These are phyloP conservation scores for Reinhardtius hippoglossoides DNA, from an alignment of 2,113 vertebrate genomes.

Conservation along the genomic window DNA sequence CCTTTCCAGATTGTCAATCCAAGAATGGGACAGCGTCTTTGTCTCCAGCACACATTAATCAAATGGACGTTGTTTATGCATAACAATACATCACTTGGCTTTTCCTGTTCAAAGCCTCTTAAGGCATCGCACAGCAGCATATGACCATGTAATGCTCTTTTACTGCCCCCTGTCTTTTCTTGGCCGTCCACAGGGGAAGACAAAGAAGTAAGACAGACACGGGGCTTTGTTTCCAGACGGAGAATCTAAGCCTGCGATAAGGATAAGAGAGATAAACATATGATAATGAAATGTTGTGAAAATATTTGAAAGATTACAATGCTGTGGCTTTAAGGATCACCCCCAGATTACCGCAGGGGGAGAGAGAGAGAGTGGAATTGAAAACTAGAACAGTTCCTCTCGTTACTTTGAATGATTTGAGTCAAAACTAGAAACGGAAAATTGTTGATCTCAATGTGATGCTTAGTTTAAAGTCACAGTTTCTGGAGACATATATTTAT, in stretches of 20 bases:
- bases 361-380: background rate
- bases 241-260: conserved; percentile 44
- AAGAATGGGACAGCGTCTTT: background rate
- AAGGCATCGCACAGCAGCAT: background rate
- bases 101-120: conserved; percentile 55
- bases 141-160: conserved; percentile 32
- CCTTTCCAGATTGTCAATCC: background rate
- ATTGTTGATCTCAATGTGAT: too few relatives aligned
- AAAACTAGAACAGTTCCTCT: too few relatives aligned
- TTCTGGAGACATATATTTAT: too few relatives aligned
- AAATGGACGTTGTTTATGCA: conserved; percentile 31
- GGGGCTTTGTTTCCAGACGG: conserved; percentile 6
- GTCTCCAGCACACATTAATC: conserved; percentile 13
- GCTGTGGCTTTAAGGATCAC: conserved; percentile 29
- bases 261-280: conserved; percentile 80
- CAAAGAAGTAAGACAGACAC: background rate
- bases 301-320: conserved; percentile 73
- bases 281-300: conserved; percentile 79
- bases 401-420: background rate
- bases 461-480: too few relatives aligned
- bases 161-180: conserved; percentile 62
- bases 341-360: conserved; percentile 3
- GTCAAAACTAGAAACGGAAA: too few relatives aligned
- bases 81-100: background rate
- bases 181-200: background rate